These are phyloP conservation scores for Pygoscelis adeliae DNA, from an alignment of 2,113 vertebrate species.

Conservation along the genomic window DNA sequence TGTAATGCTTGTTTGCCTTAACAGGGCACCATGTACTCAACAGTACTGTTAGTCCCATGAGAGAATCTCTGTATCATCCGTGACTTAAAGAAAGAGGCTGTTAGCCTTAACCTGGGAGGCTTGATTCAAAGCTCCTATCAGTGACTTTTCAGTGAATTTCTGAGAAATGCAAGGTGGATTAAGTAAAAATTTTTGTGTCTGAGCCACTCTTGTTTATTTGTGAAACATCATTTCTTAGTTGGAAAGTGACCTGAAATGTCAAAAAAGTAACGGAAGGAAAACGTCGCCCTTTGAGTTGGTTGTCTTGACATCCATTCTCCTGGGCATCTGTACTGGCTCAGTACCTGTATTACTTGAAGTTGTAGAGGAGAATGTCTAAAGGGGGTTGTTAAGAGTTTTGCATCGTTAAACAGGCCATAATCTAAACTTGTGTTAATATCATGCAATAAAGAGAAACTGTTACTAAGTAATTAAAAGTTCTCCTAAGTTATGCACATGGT, in stretches of 20 bases:
- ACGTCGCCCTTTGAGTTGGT: background rate
- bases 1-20: background rate
- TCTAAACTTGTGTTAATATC: background rate
- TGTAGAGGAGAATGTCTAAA: background rate
- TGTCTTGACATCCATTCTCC: background rate
- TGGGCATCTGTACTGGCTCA: background rate
- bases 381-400: background rate
- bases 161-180: background rate
- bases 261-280: background rate
- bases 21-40: background rate
- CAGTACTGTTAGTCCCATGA: background rate
- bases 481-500: background rate
- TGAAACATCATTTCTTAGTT: fast-evolving
- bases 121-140: background rate
- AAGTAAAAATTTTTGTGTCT: background rate
- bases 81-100: background rate
- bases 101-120: background rate
- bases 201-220: background rate
- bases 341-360: background rate
- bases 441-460: background rate
- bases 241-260: background rate
- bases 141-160: background rate
- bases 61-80: background rate
- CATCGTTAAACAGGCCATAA: background rate
- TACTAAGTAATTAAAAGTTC: background rate